Base-by-base conservation (phyloP, 1,140 invertebrate genomes). In the Formica selysi region DNA sequence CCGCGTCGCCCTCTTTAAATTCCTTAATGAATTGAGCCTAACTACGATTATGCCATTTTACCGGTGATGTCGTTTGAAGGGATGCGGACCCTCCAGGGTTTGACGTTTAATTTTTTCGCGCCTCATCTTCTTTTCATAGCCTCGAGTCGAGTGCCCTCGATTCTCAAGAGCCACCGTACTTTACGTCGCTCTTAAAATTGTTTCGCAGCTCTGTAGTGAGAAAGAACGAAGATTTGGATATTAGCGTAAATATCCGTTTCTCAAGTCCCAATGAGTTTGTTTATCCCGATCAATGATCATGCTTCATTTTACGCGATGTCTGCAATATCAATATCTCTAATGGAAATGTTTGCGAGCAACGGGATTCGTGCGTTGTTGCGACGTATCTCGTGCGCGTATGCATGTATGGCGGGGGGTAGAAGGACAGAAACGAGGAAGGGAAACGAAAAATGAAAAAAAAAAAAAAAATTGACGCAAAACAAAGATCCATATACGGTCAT, bases 11-110 rank as follows among this genome's bases (percentile, higher is more conserved):
- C 71, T 89, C 85, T 87, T 91, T 89, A 87, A 91, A 89, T 85
- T 91, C 90, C 87, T 89, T 91, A 91, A 91, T 91, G 87, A 91
- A 91, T 91, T 91, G 87, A 89, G 90, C 89, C 90, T 91, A 89
- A 91, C 90, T 89, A 73, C 87, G 90, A 90, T 91, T 91, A 91
- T 91, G 89, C 87, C 89, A 88, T 91, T 65, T 86, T 74, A 74
- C 67, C 36, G 87, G 89, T 81, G 83, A 91, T 85, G 89, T 65
- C 86, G 88, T 89, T 89, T 89, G 76, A 89, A 87, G 87, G 90
- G 87, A 87, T 54, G 71, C 79, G 41, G 41, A 71, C 80, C 89
- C 87, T 85, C 84, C 78, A 71, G 76, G 67, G 84, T 88, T 90
- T 89, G 90, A 91, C 87, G 22, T 89, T 90, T 91, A 89, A 90